Conservation (phyloP, 1,140 invertebrate species). For the Hormaphis cornu region DNA sequence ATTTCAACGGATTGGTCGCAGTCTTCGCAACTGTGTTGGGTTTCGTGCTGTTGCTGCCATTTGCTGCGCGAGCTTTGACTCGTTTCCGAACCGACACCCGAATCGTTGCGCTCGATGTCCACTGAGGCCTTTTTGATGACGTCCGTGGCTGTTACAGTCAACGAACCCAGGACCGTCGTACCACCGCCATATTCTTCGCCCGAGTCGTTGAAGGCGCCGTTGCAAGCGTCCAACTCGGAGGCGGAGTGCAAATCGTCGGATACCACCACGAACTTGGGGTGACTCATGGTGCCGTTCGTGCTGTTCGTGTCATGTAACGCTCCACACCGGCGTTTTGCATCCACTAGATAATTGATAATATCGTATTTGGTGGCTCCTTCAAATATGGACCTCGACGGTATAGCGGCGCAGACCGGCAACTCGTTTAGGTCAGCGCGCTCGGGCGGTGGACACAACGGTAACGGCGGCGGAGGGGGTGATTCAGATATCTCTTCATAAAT, state of each 20-base stretch:
- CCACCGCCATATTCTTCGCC: not conserved
- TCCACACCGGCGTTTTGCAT: conserved; percentile 65
- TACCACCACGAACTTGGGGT: conserved; percentile 45
- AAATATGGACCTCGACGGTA: conserved; percentile 56
- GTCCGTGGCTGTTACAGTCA: not conserved
- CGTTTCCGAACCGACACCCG: conserved; percentile 85
- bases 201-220: conserved; percentile 54
- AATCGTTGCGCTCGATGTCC: conserved; percentile 80
- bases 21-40: conserved; percentile 60
- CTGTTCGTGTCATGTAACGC: conserved; percentile 38
- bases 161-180: conserved; percentile 31
- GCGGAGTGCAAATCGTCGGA: not conserved
- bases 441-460: conserved; percentile 58
- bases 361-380: conserved; percentile 74
- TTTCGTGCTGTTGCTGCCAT: conserved; percentile 49
- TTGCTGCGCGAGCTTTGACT: conserved; percentile 72
- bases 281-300: conserved; percentile 39
- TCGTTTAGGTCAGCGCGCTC: conserved; percentile 32
- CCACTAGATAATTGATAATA: conserved; percentile 76
- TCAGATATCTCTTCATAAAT: conserved; percentile 73
- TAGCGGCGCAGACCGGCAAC: conserved; percentile 32
- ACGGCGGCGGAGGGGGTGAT: conserved; percentile 63
- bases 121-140: conserved; percentile 41
- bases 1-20: conserved; percentile 63
- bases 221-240: conserved; percentile 42